These are phyloP conservation scores for Rotaria sp. DNA, from an alignment of 2,888 invertebrate species.

Conservation along the genomic window DNA sequence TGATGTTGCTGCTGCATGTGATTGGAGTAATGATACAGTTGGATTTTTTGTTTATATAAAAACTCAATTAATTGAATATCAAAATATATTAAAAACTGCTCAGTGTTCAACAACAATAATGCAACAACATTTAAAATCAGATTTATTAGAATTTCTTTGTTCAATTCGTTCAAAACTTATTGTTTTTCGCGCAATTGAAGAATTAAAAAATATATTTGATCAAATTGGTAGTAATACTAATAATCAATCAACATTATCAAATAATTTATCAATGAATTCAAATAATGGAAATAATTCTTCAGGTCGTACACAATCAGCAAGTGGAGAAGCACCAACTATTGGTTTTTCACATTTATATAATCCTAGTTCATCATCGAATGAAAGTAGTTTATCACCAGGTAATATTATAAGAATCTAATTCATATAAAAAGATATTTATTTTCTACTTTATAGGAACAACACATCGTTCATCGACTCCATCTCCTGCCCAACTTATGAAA, in stretches of 20 bases:
- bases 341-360: not conserved
- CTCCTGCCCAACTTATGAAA: not conserved
- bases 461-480: not conserved
- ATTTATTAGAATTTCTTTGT: slow-evolving; percentile 23
- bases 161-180: not conserved
- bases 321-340: not conserved
- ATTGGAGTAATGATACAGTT: slow-evolving; percentile 20
- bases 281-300: not conserved
- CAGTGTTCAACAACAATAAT: slow-evolving; percentile 29
- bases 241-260: not conserved
- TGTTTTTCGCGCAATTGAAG: not conserved
- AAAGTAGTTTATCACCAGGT: slow-evolving; percentile 28
- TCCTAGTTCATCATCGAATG: not conserved
- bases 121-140: slow-evolving; percentile 15
- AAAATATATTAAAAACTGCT: slow-evolving; percentile 16
- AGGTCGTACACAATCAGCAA: not conserved
- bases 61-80: slow-evolving; percentile 28
- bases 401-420: no score
- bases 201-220: slow-evolving; percentile 27
- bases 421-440: no score
- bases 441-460: not conserved
- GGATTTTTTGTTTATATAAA: slow-evolving; percentile 11
- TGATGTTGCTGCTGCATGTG: slow-evolving; percentile 13
- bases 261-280: not conserved
- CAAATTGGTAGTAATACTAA: not conserved